Evolutionary conservation across 1,140 invertebrate genomes (phyloP).

Genomic region (Trypoxylus dichotomus): DNA sequence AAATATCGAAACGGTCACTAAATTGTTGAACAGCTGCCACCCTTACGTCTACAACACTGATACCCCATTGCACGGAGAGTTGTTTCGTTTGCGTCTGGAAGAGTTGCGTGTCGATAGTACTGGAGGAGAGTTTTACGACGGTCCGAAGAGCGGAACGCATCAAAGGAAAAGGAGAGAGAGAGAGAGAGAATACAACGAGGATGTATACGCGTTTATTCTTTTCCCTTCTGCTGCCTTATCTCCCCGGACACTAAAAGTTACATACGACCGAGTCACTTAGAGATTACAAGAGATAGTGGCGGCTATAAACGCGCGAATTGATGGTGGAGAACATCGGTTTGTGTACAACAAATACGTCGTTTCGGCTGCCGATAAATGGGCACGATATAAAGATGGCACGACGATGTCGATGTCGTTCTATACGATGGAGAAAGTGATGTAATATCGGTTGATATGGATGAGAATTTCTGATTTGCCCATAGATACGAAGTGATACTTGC

Average conservation of each 20-base stretch:
- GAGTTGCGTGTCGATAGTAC: slow-evolving; percentile 14
- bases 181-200: background rate
- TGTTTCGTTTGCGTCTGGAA: background rate
- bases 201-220: background rate
- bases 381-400: background rate
- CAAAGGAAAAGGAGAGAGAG: background rate
- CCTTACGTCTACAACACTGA: background rate
- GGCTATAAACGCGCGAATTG: background rate
- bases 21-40: background rate
- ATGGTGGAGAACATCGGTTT: background rate
- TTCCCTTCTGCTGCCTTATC: background rate
- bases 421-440: too few species aligned
- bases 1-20: slow-evolving; percentile 16
- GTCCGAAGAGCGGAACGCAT: background rate
- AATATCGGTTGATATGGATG: too few species aligned
- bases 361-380: background rate
- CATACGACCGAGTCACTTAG: slow-evolving; percentile 1
- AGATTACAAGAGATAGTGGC: background rate
- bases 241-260: background rate
- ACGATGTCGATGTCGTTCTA: background rate
- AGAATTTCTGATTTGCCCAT: too few species aligned
- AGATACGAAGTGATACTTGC: too few species aligned
- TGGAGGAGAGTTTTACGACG: background rate
- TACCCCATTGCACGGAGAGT: background rate
- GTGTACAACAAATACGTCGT: background rate